Conservation (phyloP, 2,888 invertebrate genomes). For the Drosophila melanocephala region DNA sequence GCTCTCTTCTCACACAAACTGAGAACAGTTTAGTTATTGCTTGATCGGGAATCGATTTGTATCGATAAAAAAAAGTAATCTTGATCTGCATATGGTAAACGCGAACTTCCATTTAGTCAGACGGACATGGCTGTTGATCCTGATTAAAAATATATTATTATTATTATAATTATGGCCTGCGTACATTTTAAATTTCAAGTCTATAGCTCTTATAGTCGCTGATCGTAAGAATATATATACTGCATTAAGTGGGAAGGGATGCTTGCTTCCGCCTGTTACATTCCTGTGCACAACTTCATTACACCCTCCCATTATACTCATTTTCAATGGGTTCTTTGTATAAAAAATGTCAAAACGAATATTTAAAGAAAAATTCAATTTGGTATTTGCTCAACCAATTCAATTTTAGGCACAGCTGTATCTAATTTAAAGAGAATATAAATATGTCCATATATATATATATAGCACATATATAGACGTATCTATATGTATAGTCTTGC, state of each 20-base stretch:
- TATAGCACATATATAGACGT: not conserved
- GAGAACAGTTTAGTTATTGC: not conserved
- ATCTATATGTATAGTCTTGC: not conserved
- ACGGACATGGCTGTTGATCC: not conserved
- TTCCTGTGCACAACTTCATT: not conserved
- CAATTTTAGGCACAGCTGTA: not conserved
- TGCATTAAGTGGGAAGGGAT: not conserved
- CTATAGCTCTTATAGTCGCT: not conserved
- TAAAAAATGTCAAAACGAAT: no score
- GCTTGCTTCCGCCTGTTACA: not conserved
- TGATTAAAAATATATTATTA: not conserved
- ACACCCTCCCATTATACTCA: not conserved
- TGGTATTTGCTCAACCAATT: not conserved
- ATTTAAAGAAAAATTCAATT: not conserved
- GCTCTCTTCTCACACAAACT: not conserved
- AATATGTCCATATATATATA: not conserved
- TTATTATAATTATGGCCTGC: not conserved
- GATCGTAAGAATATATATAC: not conserved
- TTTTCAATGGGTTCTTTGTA: not conserved
- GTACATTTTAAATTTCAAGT: no score
- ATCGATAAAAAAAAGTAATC: not conserved
- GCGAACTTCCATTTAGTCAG: not conserved
- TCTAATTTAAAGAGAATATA: not conserved
- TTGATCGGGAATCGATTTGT: not conserved
- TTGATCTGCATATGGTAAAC: not conserved